Conservation (phyloP, 2,888 invertebrate species). For the Fragum sueziense region DNA sequence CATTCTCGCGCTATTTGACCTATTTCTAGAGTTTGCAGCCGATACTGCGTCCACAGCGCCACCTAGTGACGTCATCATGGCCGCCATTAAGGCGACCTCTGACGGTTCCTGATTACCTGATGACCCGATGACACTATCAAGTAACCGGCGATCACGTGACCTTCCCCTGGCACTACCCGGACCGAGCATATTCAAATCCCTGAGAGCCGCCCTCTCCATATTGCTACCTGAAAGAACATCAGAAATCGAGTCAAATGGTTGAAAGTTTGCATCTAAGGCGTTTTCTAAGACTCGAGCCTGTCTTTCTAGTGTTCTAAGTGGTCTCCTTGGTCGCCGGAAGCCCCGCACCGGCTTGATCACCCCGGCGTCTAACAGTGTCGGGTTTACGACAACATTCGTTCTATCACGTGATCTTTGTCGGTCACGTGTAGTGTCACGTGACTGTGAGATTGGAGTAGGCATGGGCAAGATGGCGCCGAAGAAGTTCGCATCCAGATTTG, state of each 20-base stretch:
- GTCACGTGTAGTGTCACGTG: conserved; percentile 15
- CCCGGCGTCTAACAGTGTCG: conserved; percentile 3
- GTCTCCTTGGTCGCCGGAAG: background rate
- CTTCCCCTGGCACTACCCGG: background rate
- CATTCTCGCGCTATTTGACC: background rate
- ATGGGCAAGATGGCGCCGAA: conserved; percentile 15
- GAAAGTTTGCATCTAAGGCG: background rate
- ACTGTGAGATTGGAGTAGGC: conserved; percentile 5
- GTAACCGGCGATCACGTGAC: conserved; percentile 3
- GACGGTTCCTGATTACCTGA: conserved; percentile 11
- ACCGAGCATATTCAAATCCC: conserved; percentile 4
- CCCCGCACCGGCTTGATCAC: conserved; percentile 1
- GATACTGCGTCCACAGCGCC: conserved; percentile 23
- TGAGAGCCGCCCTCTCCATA: background rate
- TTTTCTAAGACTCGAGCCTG: conserved; percentile 3
- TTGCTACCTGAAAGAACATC: conserved; percentile 25
- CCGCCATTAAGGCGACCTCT: conserved; percentile 17
- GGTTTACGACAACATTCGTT: conserved; percentile 6
- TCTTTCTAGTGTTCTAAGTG: background rate
- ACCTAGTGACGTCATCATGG: conserved; percentile 22
- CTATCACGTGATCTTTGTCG: background rate
- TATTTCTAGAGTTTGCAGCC: conserved; percentile 23
- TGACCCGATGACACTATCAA: background rate
- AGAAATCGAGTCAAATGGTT: conserved; percentile 13
- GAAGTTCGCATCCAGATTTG: conserved; percentile 14